A percentile compares a stretch with the other conserved stretches of the same genome.
These are phyloP conservation scores for Lipotes vexillifer DNA, from an alignment of 2,113 vertebrate genomes.

Conservation along the genomic window DNA sequence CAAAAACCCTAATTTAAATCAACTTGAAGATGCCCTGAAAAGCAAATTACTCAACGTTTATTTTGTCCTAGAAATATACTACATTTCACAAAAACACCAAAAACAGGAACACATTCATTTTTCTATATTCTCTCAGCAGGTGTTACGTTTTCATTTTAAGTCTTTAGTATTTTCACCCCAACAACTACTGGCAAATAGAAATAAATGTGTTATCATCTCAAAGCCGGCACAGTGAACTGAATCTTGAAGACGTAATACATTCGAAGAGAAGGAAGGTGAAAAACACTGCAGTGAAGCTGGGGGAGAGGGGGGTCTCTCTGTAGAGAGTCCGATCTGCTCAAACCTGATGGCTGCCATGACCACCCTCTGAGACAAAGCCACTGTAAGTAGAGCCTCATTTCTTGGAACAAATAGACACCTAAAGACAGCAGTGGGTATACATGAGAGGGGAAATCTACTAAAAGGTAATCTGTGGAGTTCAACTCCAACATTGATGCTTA, in stretches of 20 bases:
- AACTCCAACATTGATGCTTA: neutral
- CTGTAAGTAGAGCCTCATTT: neutral
- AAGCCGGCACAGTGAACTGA: neutral
- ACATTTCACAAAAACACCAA: neutral
- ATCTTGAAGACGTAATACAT: neutral
- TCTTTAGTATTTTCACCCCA: neutral
- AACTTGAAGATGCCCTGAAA: neutral
- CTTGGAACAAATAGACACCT: rapidly evolving
- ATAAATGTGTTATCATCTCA: neutral
- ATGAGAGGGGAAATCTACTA: neutral
- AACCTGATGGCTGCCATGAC: neutral
- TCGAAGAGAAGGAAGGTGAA: neutral
- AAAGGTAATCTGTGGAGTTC: neutral
- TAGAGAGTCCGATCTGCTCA: neutral
- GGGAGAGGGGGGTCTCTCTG: neutral
- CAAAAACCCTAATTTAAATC: slow-evolving; percentile 28
- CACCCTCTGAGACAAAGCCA: neutral
- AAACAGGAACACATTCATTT: neutral
- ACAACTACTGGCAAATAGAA: neutral
- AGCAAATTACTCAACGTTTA: neutral
- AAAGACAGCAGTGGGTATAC: neutral
- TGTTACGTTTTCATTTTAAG: neutral
- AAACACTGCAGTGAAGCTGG: neutral
- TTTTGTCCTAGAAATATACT: neutral
- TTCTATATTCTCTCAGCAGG: neutral